Base-by-base conservation (phyloP, 2,888 invertebrate species). In the Tethea ocularis region DNA sequence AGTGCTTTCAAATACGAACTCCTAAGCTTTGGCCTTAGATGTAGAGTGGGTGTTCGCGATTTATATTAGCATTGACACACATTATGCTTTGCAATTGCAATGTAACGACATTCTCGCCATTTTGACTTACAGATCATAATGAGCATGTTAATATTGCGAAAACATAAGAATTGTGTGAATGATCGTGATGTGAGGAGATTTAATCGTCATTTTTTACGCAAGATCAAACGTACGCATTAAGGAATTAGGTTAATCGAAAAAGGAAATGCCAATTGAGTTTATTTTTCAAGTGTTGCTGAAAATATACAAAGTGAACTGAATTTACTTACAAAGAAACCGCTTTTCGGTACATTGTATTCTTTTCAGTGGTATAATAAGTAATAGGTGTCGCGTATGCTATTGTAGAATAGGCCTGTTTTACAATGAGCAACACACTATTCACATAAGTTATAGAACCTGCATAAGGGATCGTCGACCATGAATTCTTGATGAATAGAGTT, bases 41-140 rank as follows among this genome's bases (percentile, higher is more conserved):
- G 61, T 68, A 59, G 74, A 78, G 88, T 87, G 84, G 86, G 88
- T 81, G 89, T 86, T 75, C 69, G 81, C 75, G 59, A 71, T 71
- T 69, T 69, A 76, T 82, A 84, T 86, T 87, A 90, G 82, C 91
- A 91, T 89, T 91, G 91, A 91, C 91, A 89, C 72, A 89, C 86
- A 88, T 89, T 71, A 75, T 68, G 72, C 71, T 74, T 74, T 71
- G 77, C 79, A 82, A 83, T 80, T 80, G 76, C 82, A 81, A 33
- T 54, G 24, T 54, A 54, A 67, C 71, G 75, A 83, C 83, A 85
- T 84, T 85, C 81, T 80, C 74, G 77, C 72, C 74, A 78, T 76
- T 84, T 80, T 70, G 71, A 68, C 77, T 79, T 59, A 62, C 70
- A 76, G 75, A 82, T 81, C 75, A 79, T 75, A 79, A 84, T 80